Evolutionary conservation across 2,797 vertebrate genomes (phyloP), one percentile per base, ranked within the genome.

Genomic region (Tapera naevia): DNA sequence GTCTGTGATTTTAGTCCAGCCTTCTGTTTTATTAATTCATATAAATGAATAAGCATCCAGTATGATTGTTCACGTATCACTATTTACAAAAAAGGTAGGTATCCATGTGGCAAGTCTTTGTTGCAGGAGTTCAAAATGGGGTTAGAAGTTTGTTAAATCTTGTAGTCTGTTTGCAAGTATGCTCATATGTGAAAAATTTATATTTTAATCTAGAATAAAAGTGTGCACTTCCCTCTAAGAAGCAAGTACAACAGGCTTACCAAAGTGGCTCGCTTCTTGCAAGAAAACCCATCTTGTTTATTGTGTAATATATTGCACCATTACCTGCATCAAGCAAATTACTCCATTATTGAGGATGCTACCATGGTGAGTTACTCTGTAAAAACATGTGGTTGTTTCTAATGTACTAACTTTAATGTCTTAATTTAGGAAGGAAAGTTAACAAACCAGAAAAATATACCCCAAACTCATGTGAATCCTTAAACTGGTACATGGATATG

Each of bases 211-310:
- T 97, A 99, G 99, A 99, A 99, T 97, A 99, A 99, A 97, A 99
- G 98, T 62, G 98, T 99, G 79, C 99, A 99, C 97, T 99, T 99
- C 80, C 99, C 99, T 7, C 97, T 99, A 93, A 98, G 99, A 85
- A 99, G 99, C 98, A 99, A 99, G 95, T 99, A 99, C 96, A 99
- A 99, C 97, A 98, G 99, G 3, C 99, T 99, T 72, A 99, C 99
- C 4, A 99, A 99, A 96, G 97, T 99, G 91, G 98, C 99, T 21
- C 99, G 99, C 58, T 99, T 99, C 96, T 98, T 99, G 85, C 99
- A 99, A 78, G 99, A 99, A 98, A 99, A 99, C 80, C 99, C 99
- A 35, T 99, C 99, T 17, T 99, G 99, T 96, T 98, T 99, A 86
- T 98, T 99, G 3, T 99, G 99, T 88, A 99, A 99, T 92, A 99